Conservation (phyloP, 2,797 vertebrate genomes). For the Cottoperca gobio region DNA sequence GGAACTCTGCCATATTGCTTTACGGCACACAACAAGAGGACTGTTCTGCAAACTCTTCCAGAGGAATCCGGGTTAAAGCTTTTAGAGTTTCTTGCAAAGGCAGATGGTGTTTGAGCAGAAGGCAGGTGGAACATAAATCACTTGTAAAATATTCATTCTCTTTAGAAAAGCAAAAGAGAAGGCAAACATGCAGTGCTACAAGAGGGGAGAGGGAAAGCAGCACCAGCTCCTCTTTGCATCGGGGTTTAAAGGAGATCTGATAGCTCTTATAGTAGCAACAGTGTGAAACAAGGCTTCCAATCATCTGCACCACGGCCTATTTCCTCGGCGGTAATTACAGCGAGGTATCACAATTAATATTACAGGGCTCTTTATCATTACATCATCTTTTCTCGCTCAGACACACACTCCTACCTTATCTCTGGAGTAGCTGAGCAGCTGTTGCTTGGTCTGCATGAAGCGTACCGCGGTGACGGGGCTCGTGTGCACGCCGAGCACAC, state of each 20-base stretch:
- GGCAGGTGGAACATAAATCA: conserved; percentile 78
- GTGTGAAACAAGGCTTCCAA: conserved; percentile 14
- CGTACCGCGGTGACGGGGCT: conserved; percentile 81
- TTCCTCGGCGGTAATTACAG: conserved; percentile 38
- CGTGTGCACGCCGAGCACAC: conserved; percentile 83
- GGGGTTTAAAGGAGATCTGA: conserved; percentile 16
- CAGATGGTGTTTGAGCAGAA: conserved; percentile 77
- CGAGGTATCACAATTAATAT: conserved; percentile 42
- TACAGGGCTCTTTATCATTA: conserved; percentile 28
- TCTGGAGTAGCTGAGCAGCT: conserved; percentile 89
- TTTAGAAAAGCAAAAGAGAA: conserved; percentile 60
- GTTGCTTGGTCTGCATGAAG: conserved; percentile 85
- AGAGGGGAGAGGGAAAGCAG: conserved; percentile 37
- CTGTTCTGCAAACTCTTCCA: conserved; percentile 48
- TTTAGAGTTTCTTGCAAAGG: conserved; percentile 56
- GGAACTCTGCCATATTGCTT: too few species aligned
- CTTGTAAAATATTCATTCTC: conserved; percentile 76
- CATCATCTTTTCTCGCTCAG: conserved; percentile 15
- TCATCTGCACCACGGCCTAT: conserved; percentile 17
- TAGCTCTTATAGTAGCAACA: conserved; percentile 16
- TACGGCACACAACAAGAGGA: conserved; percentile 36
- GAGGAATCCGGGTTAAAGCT: conserved; percentile 61
- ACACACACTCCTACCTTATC: conserved; percentile 80
- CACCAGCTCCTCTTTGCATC: too few species aligned
- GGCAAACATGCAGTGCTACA: conserved; percentile 59